Evolutionary conservation across 2,888 invertebrate species (phyloP).

Genomic region (Polydesmus complanatus): DNA sequence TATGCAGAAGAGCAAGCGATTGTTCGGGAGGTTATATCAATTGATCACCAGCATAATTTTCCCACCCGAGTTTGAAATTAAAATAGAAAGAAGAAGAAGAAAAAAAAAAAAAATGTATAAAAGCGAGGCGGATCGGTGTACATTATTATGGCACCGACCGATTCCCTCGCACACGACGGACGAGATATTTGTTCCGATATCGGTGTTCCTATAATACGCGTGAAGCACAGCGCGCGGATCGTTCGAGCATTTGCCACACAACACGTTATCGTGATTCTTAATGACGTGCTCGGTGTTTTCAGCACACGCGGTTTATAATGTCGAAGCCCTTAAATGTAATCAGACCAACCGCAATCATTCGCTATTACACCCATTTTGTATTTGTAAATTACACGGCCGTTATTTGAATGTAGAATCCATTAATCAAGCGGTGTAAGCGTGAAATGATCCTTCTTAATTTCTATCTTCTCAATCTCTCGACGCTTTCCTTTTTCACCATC

Average conservation of each 20-base stretch:
- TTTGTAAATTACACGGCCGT: conserved; percentile 14
- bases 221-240: too few species aligned
- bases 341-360: conserved; percentile 14
- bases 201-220: too few species aligned
- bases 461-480: neutral
- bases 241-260: too few species aligned
- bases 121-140: too few species aligned
- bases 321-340: conserved; percentile 5
- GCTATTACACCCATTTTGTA: conserved; percentile 11
- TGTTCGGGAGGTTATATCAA: neutral
- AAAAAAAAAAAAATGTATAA: too few species aligned
- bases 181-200: too few species aligned
- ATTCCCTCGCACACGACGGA: too few species aligned
- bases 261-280: neutral
- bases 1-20: neutral
- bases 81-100: too few species aligned
- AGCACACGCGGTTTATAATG: neutral
- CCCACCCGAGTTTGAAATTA: neutral
- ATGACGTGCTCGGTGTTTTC: neutral
- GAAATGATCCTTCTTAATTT: neutral
- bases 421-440: conserved; percentile 3
- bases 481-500: neutral
- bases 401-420: conserved; percentile 13
- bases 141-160: too few species aligned
- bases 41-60: neutral